A percentile compares a stretch with the other conserved stretches of the same genome.
phyloP scores from a whole-genome alignment of 2,113 vertebrate genomes.

The Phocoena phocoena region DNA sequence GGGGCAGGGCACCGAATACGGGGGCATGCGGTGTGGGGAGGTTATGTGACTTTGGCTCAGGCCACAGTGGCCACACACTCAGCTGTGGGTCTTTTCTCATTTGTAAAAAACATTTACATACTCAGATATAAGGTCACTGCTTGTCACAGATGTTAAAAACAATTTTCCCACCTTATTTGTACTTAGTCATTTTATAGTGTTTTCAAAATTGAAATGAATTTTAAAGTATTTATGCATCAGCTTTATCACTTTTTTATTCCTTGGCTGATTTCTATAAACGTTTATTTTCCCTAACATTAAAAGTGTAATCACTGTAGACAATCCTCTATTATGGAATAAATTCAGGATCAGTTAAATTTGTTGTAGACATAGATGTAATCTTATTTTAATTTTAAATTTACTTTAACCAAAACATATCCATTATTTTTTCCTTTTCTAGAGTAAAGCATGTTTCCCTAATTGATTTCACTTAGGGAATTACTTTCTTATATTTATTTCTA shows the following conservation, averaged over 20 bases:
- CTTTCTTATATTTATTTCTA: neutral
- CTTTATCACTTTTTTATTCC: neutral
- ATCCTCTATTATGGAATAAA: neutral
- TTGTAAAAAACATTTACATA: constrained; percentile 1
- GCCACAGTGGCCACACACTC: neutral
- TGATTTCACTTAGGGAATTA: neutral
- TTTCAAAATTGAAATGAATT: constrained; percentile 24
- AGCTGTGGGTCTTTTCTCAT: neutral
- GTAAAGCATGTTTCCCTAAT: neutral
- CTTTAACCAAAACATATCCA: neutral
- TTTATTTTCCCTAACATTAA: neutral
- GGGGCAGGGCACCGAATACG: neutral
- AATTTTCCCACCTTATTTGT: neutral
- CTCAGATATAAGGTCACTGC: neutral
- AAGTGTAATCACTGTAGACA: neutral
- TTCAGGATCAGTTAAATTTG: neutral
- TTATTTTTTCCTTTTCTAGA: neutral
- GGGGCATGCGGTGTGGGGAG: neutral
- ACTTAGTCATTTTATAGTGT: neutral
- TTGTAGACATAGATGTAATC: neutral
- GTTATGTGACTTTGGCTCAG: neutral
- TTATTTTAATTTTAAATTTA: constrained; percentile 42
- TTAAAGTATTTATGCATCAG: constrained; percentile 1
- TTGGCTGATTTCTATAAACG: neutral
- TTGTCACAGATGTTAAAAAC: neutral